Percentiles rank a stretch among this genome's conserved stretches.
Conservation (phyloP, 2,113 vertebrate species). For the Elephantulus edwardii region DNA sequence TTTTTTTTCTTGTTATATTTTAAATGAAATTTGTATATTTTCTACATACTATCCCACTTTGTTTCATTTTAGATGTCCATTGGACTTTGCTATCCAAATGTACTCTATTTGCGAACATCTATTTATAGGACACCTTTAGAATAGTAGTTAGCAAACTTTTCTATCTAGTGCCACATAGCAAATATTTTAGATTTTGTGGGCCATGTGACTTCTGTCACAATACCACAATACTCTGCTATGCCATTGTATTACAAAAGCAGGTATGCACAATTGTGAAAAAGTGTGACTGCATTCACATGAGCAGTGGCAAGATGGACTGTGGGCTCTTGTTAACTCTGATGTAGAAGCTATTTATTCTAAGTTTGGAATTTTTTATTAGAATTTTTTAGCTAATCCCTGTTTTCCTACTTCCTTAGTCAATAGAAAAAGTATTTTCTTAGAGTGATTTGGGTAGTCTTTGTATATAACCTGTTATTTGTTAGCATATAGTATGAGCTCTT, state of each 20-base stretch:
- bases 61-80: constrained; percentile 28
- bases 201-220: background rate
- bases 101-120: constrained; percentile 11
- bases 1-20: constrained; percentile 61
- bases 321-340: background rate
- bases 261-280: background rate
- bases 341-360: constrained; percentile 1
- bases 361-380: constrained; percentile 37
- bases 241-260: background rate
- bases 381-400: background rate
- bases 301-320: background rate
- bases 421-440: constrained; percentile 35
- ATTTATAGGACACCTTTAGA: background rate
- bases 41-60: background rate
- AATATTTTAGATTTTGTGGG: background rate
- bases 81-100: constrained; percentile 13
- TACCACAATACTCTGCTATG: background rate
- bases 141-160: background rate
- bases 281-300: background rate
- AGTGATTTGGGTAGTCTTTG: background rate
- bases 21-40: constrained; percentile 31
- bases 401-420: constrained; percentile 4
- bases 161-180: background rate
- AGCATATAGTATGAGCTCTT: constrained; percentile 14
- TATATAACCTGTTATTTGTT: background rate